phyloP scores from a whole-genome alignment of 2,888 invertebrate species.

The Nesidiocoris tenuis region DNA sequence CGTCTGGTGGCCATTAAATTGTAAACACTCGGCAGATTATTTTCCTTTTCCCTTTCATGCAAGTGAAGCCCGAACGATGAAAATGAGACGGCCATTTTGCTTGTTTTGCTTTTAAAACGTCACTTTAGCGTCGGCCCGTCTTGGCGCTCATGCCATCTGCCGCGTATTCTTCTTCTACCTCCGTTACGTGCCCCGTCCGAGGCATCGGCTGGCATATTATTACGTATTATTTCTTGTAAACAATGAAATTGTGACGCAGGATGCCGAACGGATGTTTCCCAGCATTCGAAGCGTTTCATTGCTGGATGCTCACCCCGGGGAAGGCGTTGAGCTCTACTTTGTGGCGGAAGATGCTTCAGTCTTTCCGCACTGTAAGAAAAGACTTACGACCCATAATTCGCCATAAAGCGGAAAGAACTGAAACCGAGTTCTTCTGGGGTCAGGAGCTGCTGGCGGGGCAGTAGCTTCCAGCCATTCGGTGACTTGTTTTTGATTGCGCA shows the following conservation, averaged over 20 bases:
- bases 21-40: background rate
- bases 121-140: background rate
- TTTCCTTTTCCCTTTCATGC: background rate
- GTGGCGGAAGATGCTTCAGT: background rate
- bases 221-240: constrained; percentile 11
- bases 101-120: constrained; percentile 25
- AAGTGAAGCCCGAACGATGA: constrained; percentile 20
- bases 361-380: constrained; percentile 36
- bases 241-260: constrained; percentile 34
- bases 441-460: background rate
- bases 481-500: constrained; percentile 45
- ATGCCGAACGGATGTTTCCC: background rate
- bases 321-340: background rate
- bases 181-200: background rate
- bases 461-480: constrained; percentile 2
- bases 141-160: background rate
- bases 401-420: constrained; percentile 29
- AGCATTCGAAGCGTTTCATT: constrained; percentile 5
- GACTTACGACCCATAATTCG: constrained; percentile 42
- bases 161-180: background rate
- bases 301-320: background rate
- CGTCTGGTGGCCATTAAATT: background rate
- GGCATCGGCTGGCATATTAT: background rate
- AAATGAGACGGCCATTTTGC: constrained; percentile 33
- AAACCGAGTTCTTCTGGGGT: constrained; percentile 7